Percentiles rank a stretch among this genome's conserved stretches.
phyloP scores from a whole-genome alignment of 2,113 vertebrate species.

The Rissa tridactyla region DNA sequence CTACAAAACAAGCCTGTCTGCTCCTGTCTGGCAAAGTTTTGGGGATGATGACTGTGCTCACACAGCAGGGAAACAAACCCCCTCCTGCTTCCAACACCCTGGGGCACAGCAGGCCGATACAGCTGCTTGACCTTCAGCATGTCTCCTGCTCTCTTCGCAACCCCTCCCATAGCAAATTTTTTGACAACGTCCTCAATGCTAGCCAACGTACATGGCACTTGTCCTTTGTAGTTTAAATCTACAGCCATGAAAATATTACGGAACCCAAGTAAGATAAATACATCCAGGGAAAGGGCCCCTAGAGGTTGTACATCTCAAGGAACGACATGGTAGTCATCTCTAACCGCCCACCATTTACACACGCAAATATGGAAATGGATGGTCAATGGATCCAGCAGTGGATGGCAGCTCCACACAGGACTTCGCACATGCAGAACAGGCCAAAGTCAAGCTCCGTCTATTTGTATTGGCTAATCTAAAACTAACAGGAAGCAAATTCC shows the following conservation, averaged over 20 bases:
- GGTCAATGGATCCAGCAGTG: background rate
- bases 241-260: background rate
- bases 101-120: fast-evolving
- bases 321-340: fast-evolving
- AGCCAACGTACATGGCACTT: background rate
- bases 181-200: background rate
- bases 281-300: background rate
- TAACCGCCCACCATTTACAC: background rate
- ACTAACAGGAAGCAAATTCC: background rate
- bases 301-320: background rate
- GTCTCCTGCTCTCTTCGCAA: background rate
- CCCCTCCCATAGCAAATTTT: background rate
- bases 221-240: background rate
- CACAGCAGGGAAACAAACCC: background rate
- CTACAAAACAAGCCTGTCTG: background rate
- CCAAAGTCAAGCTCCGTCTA: background rate
- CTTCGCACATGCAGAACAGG: background rate
- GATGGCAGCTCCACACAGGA: background rate
- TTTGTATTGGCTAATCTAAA: background rate
- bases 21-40: background rate
- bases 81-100: fast-evolving
- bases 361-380: background rate
- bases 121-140: background rate
- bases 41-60: background rate
- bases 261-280: background rate